Conservation (phyloP, 35 echinoderm and acorn worm genomes). For the Apostichopus japonicus region DNA sequence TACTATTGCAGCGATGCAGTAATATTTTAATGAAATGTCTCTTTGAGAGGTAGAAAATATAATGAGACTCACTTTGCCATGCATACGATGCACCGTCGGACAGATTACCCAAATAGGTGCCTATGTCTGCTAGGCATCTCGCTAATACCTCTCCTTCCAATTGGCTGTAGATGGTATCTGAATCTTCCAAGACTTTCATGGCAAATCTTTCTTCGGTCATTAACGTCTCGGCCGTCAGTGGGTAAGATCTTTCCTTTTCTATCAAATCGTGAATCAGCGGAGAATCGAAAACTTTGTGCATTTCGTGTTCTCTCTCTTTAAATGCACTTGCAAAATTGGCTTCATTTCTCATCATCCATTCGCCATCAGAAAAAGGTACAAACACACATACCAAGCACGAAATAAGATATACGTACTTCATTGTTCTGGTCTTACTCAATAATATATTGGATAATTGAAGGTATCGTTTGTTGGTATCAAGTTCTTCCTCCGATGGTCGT, state of each 20-base stretch:
- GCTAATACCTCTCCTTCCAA: not conserved
- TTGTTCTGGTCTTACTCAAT: too few species aligned
- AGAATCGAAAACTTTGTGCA: not conserved
- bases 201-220: not conserved
- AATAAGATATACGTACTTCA: too few species aligned
- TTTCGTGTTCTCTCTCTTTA: not conserved
- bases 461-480: too few species aligned
- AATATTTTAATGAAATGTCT: too few species aligned
- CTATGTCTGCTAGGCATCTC: not conserved
- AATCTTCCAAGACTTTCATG: not conserved
- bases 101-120: not conserved
- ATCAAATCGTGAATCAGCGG: not conserved
- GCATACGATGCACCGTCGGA: not conserved
- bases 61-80: constrained; percentile 25
- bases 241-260: not conserved
- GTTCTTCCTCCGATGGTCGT: too few species aligned
- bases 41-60: not conserved
- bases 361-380: too few species aligned
- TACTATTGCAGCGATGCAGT: too few species aligned
- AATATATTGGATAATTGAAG: too few species aligned
- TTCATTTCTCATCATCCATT: not conserved
- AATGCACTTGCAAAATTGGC: not conserved
- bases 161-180: not conserved
- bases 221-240: not conserved
- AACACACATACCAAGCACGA: too few species aligned